phyloP scores from a whole-genome alignment of 92 coral and sea anemone species.

The Phenganax stokvisi region DNA sequence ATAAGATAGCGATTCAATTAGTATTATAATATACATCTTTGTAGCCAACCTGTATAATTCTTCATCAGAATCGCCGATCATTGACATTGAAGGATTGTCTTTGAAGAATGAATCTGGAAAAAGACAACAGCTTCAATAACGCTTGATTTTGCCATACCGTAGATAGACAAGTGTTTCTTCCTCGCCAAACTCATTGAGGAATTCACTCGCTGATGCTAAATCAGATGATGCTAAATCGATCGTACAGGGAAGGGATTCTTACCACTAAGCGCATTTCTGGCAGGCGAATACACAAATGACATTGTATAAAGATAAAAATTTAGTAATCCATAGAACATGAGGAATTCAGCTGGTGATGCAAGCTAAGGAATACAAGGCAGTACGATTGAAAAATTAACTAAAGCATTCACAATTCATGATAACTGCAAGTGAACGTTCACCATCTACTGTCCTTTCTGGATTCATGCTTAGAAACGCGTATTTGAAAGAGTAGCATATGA shows the following conservation, averaged over 20 bases:
- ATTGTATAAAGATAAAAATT: conserved; percentile 91
- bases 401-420: no score
- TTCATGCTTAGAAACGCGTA: no score
- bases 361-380: conserved; percentile 51
- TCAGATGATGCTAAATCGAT: neutral
- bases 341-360: conserved; percentile 81
- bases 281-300: conserved; percentile 96
- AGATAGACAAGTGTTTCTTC: no score
- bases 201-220: neutral
- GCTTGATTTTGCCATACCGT: neutral
- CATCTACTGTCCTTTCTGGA: no score
- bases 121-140: neutral
- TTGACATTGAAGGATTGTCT: conserved; percentile 91
- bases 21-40: neutral
- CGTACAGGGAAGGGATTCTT: neutral
- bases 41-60: conserved; percentile 62
- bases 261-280: conserved; percentile 94
- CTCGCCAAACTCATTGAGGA: neutral
- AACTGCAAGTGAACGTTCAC: no score
- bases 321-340: conserved; percentile 85
- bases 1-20: neutral
- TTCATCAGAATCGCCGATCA: conserved; percentile 89
- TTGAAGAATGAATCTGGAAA: conserved; percentile 78
- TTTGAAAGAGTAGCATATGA: no score
- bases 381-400: no score